Evolutionary conservation across 1,140 invertebrate genomes (phyloP).

Genomic region (Calephelis virginiensis): DNA sequence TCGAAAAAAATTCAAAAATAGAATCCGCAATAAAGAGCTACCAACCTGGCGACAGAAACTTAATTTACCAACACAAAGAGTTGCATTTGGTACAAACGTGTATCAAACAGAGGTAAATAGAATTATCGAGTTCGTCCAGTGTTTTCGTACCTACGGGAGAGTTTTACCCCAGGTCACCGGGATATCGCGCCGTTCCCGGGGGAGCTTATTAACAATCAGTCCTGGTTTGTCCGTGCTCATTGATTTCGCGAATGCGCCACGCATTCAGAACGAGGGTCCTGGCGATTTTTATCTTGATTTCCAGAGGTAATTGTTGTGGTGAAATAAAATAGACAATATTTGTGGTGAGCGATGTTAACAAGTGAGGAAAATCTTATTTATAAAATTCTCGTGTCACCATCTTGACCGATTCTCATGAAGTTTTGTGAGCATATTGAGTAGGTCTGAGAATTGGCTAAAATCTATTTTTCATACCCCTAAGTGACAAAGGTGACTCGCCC

Average conservation of each 20-base stretch:
- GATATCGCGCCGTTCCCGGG: slow-evolving; percentile 15
- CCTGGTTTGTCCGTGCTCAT: slow-evolving; percentile 24
- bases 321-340: not conserved
- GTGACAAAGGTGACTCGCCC: too few relatives aligned
- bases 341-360: not conserved
- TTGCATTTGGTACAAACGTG: not conserved
- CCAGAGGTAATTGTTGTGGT: not conserved
- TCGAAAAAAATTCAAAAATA: too few relatives aligned
- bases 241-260: slow-evolving; percentile 19
- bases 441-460: too few relatives aligned
- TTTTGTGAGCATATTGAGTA: too few relatives aligned
- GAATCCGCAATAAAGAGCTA: not conserved
- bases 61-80: slow-evolving; percentile 6
- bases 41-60: not conserved
- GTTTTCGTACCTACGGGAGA: slow-evolving; percentile 3
- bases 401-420: too few relatives aligned
- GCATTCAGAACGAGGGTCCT: slow-evolving; percentile 18
- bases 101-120: slow-evolving; percentile 3
- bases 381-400: too few relatives aligned
- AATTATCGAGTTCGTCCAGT: slow-evolving; percentile 9
- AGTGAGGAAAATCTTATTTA: not conserved
- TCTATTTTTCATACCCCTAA: too few relatives aligned
- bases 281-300: slow-evolving; percentile 19
- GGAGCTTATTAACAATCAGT: slow-evolving; percentile 30
- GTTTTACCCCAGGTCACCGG: slow-evolving; percentile 3